Conservation (phyloP, 2,113 vertebrate species). For the Mesocricetus auratus region DNA sequence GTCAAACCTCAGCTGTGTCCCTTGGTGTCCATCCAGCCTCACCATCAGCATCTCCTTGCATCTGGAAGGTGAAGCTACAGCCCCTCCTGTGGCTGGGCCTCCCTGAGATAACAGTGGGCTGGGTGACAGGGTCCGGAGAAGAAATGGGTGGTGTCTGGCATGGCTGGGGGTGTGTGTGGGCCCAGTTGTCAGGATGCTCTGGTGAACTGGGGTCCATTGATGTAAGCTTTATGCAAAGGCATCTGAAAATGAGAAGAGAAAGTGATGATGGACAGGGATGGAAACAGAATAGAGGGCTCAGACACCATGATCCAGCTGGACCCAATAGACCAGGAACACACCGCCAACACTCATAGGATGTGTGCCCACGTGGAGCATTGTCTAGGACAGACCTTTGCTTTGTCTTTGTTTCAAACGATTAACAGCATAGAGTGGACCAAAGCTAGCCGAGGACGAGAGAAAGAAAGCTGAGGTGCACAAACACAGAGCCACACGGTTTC, state of each 20-base stretch:
- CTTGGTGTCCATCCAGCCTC: too few species aligned
- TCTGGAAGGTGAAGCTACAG: neutral
- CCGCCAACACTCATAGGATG: neutral
- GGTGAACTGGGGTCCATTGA: neutral
- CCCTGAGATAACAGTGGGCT: neutral
- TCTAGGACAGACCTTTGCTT: neutral
- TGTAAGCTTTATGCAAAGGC: neutral
- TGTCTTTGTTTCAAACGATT: neutral
- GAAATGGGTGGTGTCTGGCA: neutral
- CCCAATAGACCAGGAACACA: neutral
- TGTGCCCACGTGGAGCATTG: neutral
- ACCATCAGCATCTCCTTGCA: neutral
- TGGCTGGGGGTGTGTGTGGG: accelerated
- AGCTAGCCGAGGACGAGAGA: accelerated
- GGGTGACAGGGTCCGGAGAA: neutral
- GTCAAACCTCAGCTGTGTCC: neutral
- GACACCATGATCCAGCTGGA: neutral
- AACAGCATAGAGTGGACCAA: neutral
- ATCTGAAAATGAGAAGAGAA: neutral
- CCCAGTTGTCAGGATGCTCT: neutral
- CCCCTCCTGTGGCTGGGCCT: neutral
- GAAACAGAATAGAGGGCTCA: too few species aligned
- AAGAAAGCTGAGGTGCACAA: neutral
- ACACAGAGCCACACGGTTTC: neutral
- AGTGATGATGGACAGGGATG: neutral